Conservation (phyloP, 2,113 vertebrate species). For the Colius striatus region DNA sequence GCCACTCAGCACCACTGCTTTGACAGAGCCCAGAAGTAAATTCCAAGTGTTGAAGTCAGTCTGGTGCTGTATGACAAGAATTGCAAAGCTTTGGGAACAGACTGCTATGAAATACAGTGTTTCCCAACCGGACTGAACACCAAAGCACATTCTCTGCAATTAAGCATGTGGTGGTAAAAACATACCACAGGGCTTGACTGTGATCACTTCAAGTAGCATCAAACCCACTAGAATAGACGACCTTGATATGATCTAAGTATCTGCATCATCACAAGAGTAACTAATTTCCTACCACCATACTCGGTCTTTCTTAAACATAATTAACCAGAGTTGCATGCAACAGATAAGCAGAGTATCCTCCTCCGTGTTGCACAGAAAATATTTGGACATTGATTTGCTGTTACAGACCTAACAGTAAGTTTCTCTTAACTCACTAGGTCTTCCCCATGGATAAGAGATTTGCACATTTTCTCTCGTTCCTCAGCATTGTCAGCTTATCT, state of each 20-base stretch:
- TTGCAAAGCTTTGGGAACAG: neutral
- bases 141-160: neutral
- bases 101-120: rapidly evolving
- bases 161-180: neutral
- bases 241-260: neutral
- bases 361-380: neutral
- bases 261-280: neutral
- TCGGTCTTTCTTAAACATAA: neutral
- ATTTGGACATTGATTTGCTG: neutral
- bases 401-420: neutral
- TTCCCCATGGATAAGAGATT: rapidly evolving
- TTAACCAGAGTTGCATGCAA: neutral
- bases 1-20: neutral
- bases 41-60: rapidly evolving
- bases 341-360: neutral
- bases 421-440: neutral
- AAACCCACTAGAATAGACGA: neutral
- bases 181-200: neutral
- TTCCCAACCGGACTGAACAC: neutral
- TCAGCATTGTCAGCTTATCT: neutral
- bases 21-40: neutral
- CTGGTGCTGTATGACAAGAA: neutral
- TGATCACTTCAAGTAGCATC: neutral
- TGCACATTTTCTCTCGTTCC: neutral
- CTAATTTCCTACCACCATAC: neutral